Evolutionary conservation across 2,888 invertebrate species (phyloP).

Genomic region (Stegophylla sp.): DNA sequence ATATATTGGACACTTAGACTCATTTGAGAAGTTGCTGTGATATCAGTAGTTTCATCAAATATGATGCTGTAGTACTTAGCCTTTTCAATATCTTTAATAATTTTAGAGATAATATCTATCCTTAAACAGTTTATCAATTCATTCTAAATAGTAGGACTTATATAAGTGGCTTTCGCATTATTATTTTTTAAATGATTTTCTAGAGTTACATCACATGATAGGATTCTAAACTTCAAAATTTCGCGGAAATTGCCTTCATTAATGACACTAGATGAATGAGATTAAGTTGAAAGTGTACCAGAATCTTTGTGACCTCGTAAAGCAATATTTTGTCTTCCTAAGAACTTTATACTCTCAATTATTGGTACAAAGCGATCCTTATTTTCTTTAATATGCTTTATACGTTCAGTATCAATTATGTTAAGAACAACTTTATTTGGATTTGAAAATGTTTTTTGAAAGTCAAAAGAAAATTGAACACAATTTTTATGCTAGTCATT

Average conservation of each 20-base stretch:
- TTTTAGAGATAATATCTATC: too few species aligned
- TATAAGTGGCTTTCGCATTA: too few species aligned
- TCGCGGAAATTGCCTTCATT: too few species aligned
- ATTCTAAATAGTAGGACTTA: too few species aligned
- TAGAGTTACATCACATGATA: too few species aligned
- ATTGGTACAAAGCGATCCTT: conserved; percentile 6
- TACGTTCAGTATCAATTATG: conserved; percentile 13
- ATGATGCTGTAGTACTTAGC: too few species aligned
- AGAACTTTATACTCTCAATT: not conserved
- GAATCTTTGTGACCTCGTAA: not conserved
- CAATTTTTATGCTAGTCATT: conserved; percentile 6
- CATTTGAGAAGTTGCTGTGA: not conserved
- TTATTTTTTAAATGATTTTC: too few species aligned
- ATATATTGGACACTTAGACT: not conserved
- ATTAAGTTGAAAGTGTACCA: not conserved
- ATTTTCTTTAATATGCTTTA: conserved; percentile 6
- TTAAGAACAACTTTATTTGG: not conserved
- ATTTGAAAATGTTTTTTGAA: conserved; percentile 8
- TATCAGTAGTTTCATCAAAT: too few species aligned
- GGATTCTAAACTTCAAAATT: too few species aligned
- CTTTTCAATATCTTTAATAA: too few species aligned
- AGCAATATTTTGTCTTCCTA: not conserved
- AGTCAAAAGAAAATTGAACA: conserved; percentile 11
- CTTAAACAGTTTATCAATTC: too few species aligned
- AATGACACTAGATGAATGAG: not conserved